These are phyloP conservation scores for Netelia virgata DNA, from an alignment of 2,888 invertebrate genomes.

Conservation along the genomic window DNA sequence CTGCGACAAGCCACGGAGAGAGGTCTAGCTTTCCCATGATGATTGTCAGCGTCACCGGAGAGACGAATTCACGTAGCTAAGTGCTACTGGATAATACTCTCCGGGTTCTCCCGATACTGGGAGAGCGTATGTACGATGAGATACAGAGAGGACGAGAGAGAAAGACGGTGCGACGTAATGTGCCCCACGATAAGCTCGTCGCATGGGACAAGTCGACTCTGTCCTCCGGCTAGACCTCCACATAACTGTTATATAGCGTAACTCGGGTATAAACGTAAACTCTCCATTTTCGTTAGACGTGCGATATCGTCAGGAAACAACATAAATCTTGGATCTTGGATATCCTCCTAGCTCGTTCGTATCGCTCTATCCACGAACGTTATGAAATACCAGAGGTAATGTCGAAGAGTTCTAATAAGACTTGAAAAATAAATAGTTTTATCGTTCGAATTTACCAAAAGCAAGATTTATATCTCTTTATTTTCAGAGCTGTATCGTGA, in stretches of 20 bases:
- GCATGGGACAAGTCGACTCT: constrained; percentile 50
- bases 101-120: constrained; percentile 57
- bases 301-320: constrained; percentile 13
- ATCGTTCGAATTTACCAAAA: too few species aligned
- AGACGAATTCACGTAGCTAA: constrained; percentile 46
- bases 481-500: too few species aligned
- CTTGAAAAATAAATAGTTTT: too few species aligned
- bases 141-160: not conserved
- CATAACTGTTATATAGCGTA: constrained; percentile 22
- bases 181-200: constrained; percentile 63
- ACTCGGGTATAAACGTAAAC: constrained; percentile 31
- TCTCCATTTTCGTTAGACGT: constrained; percentile 31
- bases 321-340: constrained; percentile 16
- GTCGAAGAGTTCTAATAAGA: too few species aligned
- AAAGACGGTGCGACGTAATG: constrained; percentile 49
- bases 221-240: not conserved
- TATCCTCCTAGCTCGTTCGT: constrained; percentile 6
- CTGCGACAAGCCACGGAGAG: constrained; percentile 14
- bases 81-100: constrained; percentile 59
- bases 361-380: not conserved
- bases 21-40: constrained; percentile 59
- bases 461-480: too few species aligned
- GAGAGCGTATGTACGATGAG: constrained; percentile 1
- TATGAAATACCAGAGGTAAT: not conserved
- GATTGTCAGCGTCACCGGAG: constrained; percentile 46